These are phyloP conservation scores for Venustoraphidia nigricollis DNA, from an alignment of 2,888 invertebrate genomes.

Conservation along the genomic window DNA sequence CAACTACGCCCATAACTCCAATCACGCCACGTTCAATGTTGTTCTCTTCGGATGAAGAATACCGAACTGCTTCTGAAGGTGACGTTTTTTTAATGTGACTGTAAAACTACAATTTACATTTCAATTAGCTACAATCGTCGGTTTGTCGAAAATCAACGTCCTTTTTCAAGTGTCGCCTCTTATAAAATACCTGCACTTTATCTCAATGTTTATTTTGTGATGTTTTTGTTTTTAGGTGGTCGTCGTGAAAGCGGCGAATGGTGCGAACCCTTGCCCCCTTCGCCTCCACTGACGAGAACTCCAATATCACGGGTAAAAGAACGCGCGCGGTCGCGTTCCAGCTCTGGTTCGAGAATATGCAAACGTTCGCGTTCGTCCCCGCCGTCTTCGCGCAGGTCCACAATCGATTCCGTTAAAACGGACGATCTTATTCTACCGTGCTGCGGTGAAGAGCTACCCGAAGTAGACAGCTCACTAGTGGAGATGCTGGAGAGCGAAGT, in stretches of 20 bases:
- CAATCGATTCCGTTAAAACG: slow-evolving; percentile 44
- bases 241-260: slow-evolving; percentile 71
- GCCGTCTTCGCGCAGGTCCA: slow-evolving; percentile 42
- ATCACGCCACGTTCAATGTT: slow-evolving; percentile 49
- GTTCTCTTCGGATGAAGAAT: slow-evolving; percentile 77
- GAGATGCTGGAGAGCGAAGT: slow-evolving; percentile 23
- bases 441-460: slow-evolving; percentile 13
- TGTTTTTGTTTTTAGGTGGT: slow-evolving; percentile 22
- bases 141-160: too few species aligned
- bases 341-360: slow-evolving; percentile 33
- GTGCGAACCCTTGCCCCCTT: slow-evolving; percentile 54
- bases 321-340: slow-evolving; percentile 34
- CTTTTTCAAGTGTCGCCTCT: too few species aligned
- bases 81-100: background rate
- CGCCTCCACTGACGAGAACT: slow-evolving; percentile 45
- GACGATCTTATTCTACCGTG: slow-evolving; percentile 31
- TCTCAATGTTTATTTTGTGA: slow-evolving; percentile 1
- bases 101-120: background rate
- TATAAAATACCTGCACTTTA: background rate
- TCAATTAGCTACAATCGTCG: background rate
- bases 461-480: slow-evolving; percentile 15
- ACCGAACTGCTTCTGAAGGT: slow-evolving; percentile 73
- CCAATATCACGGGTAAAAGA: slow-evolving; percentile 49
- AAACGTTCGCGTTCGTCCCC: slow-evolving; percentile 44
- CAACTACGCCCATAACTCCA: slow-evolving; percentile 43